phyloP scores from a whole-genome alignment of 2,888 invertebrate genomes.

The Gymnosoma rotundatum region DNA sequence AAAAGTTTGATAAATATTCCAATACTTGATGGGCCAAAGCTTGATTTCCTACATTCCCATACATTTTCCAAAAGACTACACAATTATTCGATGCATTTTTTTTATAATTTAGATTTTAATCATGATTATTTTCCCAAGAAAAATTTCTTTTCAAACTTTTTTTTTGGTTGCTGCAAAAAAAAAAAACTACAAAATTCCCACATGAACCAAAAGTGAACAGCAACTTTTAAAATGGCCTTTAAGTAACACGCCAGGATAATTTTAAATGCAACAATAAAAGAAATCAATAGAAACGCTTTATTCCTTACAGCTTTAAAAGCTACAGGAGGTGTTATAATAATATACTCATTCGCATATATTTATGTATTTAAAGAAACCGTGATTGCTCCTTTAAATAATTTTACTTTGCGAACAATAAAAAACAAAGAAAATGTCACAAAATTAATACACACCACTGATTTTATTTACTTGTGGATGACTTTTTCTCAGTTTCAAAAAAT shows the following conservation, averaged over 20 bases:
- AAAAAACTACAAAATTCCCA: conserved; percentile 15
- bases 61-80: conserved; percentile 54
- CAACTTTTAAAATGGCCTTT: conserved; percentile 41
- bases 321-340: conserved; percentile 63
- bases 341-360: conserved; percentile 11
- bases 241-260: conserved; percentile 48
- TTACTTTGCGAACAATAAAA: background rate
- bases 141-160: conserved; percentile 14
- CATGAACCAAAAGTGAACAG: conserved; percentile 43
- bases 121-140: conserved; percentile 44
- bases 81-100: conserved; percentile 15
- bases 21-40: no score
- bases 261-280: conserved; percentile 61
- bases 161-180: conserved; percentile 9
- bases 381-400: conserved; percentile 66
- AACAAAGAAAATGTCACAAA: conserved; percentile 33
- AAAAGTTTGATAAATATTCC: no score
- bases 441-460: conserved; percentile 47
- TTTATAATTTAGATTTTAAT: conserved; percentile 22
- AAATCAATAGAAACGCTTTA: conserved; percentile 35
- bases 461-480: conserved; percentile 30
- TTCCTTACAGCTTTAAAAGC: conserved; percentile 22
- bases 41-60: conserved; percentile 36
- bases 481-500: background rate
- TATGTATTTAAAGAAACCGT: conserved; percentile 35